phyloP scores from a whole-genome alignment of 2,113 vertebrate genomes.

The Orcinus orca region DNA sequence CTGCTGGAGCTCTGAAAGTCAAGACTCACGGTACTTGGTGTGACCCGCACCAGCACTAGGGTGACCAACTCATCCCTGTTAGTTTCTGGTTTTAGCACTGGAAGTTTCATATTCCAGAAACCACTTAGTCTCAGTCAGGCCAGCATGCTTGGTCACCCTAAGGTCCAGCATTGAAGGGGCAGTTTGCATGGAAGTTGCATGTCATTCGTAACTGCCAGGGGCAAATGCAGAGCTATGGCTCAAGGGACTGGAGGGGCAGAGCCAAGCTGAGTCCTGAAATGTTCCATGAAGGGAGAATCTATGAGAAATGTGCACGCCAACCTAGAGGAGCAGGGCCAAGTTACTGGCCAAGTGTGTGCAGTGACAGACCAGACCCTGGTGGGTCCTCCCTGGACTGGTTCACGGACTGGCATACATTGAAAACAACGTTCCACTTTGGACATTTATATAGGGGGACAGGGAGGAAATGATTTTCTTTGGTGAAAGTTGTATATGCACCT shows the following conservation, averaged over 20 bases:
- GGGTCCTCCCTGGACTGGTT: neutral
- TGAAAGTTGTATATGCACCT: neutral
- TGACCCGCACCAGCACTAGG: neutral
- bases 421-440: neutral
- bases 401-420: neutral
- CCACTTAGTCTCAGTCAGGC: neutral
- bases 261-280: neutral
- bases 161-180: neutral
- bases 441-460: neutral
- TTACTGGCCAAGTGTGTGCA: rapidly evolving
- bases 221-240: neutral
- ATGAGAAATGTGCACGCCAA: neutral
- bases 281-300: neutral
- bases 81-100: neutral
- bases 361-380: neutral
- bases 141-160: neutral
- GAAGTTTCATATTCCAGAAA: neutral
- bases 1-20: neutral
- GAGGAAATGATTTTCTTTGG: neutral
- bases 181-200: neutral
- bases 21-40: neutral
- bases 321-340: neutral
- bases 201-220: neutral
- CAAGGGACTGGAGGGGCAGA: neutral
- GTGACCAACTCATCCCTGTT: neutral